Base-by-base conservation (phyloP, 2,888 invertebrate genomes). In the Melanostoma scalare region DNA sequence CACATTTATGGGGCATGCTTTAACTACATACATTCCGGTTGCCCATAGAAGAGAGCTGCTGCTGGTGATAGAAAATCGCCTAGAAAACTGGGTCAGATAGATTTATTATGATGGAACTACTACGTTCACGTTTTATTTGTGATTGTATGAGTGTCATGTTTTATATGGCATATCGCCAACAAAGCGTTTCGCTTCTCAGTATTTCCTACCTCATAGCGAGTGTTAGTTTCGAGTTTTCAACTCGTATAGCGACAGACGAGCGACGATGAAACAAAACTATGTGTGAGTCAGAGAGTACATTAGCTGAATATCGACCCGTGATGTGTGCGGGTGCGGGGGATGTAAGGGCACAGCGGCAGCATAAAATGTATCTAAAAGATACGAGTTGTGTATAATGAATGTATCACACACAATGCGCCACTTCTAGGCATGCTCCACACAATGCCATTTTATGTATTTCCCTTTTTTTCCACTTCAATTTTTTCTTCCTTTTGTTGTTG, bases 51-150 rank as follows among this genome's bases (percentile, higher is more conserved):
- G 71, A 84, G 69, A 68, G 46, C 20, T 40, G 61, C 31, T 58
- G 76, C 58, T 68, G 63, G 78, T 75, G 75, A 80, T 85, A 85
- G 85, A 80, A 80, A 85, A 85, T 85, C 72, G 75, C 85, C 85
- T 85, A 85, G 85, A 75, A 85, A 85, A 85, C 85, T 85, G 76
- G 85, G 85, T 85, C 85, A 85, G 80, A 85, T 85, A 72, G 80
- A 85, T 85, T 85, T 85, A 80, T 85, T 85, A 80, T 85, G 85
- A 85, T 80, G 75, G 78, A 84, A 74, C 74, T 79, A 79, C 74
- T 78, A 78, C 84, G 74, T 67, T 63, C 67, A 56, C 65, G 48
- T 56, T 67, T 74, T 36, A 42, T 53, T 42, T 65, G 36, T 56
- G 68, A 40, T 33, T 67, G 50, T 38, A 55, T 69, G 6, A 78